These are phyloP conservation scores for Macropis europaea DNA, from an alignment of 2,888 invertebrate species.

Conservation along the genomic window DNA sequence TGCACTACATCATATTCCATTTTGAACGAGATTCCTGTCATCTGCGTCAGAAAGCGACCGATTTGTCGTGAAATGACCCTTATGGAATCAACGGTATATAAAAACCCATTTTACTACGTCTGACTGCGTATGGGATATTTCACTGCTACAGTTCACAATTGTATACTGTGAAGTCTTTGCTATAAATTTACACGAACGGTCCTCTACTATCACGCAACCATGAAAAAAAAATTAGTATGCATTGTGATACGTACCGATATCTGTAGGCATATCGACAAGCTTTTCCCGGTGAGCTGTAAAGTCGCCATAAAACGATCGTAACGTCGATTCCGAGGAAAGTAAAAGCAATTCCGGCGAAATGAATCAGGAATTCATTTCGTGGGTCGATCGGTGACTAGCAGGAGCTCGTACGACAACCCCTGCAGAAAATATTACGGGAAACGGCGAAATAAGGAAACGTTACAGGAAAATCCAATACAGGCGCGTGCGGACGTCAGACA, in stretches of 20 bases:
- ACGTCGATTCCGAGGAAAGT: background rate
- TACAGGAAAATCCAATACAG: background rate
- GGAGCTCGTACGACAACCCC: background rate
- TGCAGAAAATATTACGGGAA: background rate
- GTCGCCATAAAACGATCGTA: slow-evolving; percentile 21
- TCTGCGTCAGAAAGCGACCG: no score
- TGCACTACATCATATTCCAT: no score
- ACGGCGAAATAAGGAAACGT: background rate
- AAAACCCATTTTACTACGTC: no score
- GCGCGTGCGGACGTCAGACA: no score
- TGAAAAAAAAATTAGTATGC: background rate
- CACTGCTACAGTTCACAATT: no score
- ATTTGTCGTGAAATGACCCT: no score
- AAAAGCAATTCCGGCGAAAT: slow-evolving; percentile 7
- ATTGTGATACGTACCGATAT: slow-evolving; percentile 2
- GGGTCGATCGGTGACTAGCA: background rate
- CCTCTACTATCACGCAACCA: background rate
- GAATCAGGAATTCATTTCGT: background rate
- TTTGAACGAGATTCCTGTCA: no score
- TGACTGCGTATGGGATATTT: no score
- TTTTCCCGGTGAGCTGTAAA: slow-evolving; percentile 20
- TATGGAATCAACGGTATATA: no score
- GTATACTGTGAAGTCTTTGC: no score
- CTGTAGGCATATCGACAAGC: slow-evolving; percentile 34
- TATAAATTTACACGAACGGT: no score